Evolutionary conservation across 2,888 invertebrate species (phyloP).

Genomic region (Tanaodytes sp.): DNA sequence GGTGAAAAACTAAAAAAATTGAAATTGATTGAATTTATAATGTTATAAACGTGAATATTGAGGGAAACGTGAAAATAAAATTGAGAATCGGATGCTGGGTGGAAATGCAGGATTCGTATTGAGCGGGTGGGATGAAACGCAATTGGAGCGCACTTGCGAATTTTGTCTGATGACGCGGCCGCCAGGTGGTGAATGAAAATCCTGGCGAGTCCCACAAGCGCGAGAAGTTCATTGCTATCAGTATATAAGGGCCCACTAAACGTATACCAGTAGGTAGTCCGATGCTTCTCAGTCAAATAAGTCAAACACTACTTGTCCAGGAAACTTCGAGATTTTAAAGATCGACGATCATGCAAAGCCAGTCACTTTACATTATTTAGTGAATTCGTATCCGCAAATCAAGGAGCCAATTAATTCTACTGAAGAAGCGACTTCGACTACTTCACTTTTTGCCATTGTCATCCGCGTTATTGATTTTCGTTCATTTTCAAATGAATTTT

Average conservation of each 20-base stretch:
- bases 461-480: neutral
- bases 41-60: too few relatives aligned
- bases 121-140: conserved; percentile 15
- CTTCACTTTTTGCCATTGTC: conserved; percentile 45
- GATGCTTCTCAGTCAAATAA: conserved; percentile 59
- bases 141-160: conserved; percentile 19
- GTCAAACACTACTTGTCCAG: conserved; percentile 58
- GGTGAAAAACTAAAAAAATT: too few relatives aligned
- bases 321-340: conserved; percentile 55
- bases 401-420: conserved; percentile 56
- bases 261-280: conserved; percentile 52
- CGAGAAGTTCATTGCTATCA: neutral
- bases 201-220: conserved; percentile 37
- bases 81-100: too few relatives aligned
- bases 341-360: conserved; percentile 57
- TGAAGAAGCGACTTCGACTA: conserved; percentile 59
- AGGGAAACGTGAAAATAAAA: too few relatives aligned
- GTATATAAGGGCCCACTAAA: conserved; percentile 52
- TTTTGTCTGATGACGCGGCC: neutral
- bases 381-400: conserved; percentile 51
- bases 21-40: too few relatives aligned
- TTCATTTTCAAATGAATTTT: too few relatives aligned
- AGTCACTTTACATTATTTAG: conserved; percentile 54
- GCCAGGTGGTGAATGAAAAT: conserved; percentile 33
- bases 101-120: too few relatives aligned